phyloP scores from a whole-genome alignment of 2,113 vertebrate species.

The Scomber colias region DNA sequence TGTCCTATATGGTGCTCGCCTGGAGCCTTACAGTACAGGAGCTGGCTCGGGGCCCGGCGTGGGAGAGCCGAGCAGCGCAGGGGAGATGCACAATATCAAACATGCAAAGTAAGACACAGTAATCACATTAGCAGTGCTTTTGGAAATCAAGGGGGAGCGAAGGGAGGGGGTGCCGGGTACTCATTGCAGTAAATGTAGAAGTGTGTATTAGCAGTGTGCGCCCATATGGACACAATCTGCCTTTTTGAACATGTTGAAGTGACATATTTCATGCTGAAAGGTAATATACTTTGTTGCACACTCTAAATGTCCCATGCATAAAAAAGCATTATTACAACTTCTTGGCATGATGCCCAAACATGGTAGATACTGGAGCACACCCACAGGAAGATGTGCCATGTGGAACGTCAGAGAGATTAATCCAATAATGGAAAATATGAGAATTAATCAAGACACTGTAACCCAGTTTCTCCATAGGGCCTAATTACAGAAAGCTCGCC shows the following conservation, averaged over 20 bases:
- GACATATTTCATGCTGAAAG: conserved; percentile 16
- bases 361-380: conserved; percentile 29
- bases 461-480: conserved; percentile 58
- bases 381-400: conserved; percentile 45
- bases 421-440: conserved; percentile 62
- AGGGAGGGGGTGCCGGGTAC: conserved; percentile 13
- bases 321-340: conserved; percentile 3
- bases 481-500: conserved; percentile 63
- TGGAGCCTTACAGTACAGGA: conserved; percentile 53
- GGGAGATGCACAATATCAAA: conserved; percentile 24
- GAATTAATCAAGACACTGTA: conserved; percentile 65
- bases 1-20: conserved; percentile 62
- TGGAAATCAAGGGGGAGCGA: conserved; percentile 10
- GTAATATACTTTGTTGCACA: conserved; percentile 8
- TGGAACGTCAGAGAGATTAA: conserved; percentile 57
- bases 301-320: not conserved
- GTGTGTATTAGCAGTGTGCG: not conserved
- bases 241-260: conserved; percentile 7
- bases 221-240: not conserved
- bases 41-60: conserved; percentile 45
- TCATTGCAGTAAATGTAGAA: conserved; percentile 1
- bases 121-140: conserved; percentile 54
- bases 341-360: conserved; percentile 26
- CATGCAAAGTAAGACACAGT: conserved; percentile 32
- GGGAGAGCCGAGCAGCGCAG: conserved; percentile 6